Evolutionary conservation across 2,888 invertebrate genomes (phyloP), one percentile per base, ranked within the genome.

Genomic region (Polymixis lichenea): DNA sequence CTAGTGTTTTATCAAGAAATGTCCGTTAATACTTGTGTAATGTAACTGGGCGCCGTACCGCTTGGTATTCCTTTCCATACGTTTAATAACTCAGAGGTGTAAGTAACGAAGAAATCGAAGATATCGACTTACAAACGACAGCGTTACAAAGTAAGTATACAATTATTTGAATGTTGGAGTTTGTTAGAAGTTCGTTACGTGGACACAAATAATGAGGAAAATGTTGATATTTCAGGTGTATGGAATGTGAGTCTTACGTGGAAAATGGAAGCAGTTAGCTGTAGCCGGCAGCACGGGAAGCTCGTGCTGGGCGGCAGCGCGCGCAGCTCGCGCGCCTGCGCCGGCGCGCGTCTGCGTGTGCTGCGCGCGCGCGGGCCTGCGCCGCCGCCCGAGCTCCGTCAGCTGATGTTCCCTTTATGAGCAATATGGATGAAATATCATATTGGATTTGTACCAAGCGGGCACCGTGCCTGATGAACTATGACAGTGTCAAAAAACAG

Each of bases 391-490:
- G 75, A 67, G 65, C 67, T 70, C 64, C 58, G n/a, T 81, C 73
- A 77, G 25, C 79, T 62, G 84, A 88, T 84, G 17, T 65, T 94
- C 94, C 94, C 94, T 94, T 95, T 95, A 95, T 95, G 93, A 95
- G 86, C 92, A 93, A 92, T 82, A 96, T 96, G 95, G 96, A 96
- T 82, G 96, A 96, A 88, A 96, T 97, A 90, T 90, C 94, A 2
- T 96, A 93, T 85, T 97, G 96, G 96, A 92, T 97, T 51, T 92
- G 93, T 84, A 96, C 96, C 2, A 95, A 95, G 82, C 91, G 95
- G 88, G 95, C 96, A 22, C 96, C 97, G 0, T 96, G 96, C 91
- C 94, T 96, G 58, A 93, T 94, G 87, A 93, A 93, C 86, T 95
- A 94, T 91, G 95, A 96, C 66, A 94, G 92, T 87, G 85, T 91